Base-by-base conservation (phyloP, 2,888 invertebrate genomes). In the Cosmopolites sordidus region DNA sequence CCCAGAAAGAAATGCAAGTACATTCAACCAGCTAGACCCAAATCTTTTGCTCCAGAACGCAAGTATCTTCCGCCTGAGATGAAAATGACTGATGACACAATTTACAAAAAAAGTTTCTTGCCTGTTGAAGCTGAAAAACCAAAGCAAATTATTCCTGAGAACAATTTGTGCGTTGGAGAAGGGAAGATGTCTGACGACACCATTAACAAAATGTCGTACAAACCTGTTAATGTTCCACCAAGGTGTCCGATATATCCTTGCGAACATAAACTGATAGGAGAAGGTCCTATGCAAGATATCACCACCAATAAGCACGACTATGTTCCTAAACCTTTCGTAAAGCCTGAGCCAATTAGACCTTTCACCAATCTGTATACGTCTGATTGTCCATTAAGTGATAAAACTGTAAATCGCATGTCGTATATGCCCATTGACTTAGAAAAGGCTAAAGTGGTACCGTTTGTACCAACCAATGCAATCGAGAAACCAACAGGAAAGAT, bases 231-330 rank as follows among this genome's bases (percentile, higher is more conserved):
- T 1, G 73, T 76, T 12, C 68, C 75, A 50, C 82, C 83, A 16
- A 78, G 81, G 1, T 70, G 71, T 30, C 71, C 82, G 1, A 80
- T 84, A 59, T 74, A 79, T 0, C 84, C 84, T 1, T 80, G 80
- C 52, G 77, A 80, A 70, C 81, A 81, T 69, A 82, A 81, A 67
- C 76, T 82, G 64, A 75, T 79, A 64, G 82, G 83, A 0, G 79
- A 80, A 59, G 79, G 79, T 15, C 85, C 86, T n/a, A 83, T 87
- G 78, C 83, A 86, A 72, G 82, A 81, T 58, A 73, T 83, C 55
- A 88, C 88, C 1, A 87, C 87, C 0, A 82, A 85, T 60, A 84
- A 85, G 37, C 85, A 85, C 67, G 87, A 87, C 74, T 88, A 77
- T 65, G 83, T 83, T 22, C 79, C 82, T 1, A 85, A 84, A 64